Conservation (phyloP, 1,140 invertebrate species). For the Dendrolimus punctatus region DNA sequence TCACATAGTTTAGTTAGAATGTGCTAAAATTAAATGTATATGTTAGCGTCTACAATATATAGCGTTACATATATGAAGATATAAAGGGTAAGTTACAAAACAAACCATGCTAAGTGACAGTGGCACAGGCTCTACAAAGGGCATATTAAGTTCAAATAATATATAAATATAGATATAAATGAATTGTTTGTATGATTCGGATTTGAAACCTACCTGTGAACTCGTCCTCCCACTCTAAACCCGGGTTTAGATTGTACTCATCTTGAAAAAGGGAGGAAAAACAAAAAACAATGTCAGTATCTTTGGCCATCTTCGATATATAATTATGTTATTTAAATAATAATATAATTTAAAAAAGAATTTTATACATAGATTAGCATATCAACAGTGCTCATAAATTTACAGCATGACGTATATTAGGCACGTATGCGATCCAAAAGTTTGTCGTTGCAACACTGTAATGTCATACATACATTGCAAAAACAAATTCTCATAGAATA, state of each 20-base stretch:
- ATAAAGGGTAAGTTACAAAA: conserved; percentile 40
- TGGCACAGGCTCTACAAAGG: conserved; percentile 65
- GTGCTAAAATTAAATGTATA: conserved; percentile 47
- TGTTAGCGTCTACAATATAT: conserved; percentile 59
- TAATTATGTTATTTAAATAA: conserved; percentile 31
- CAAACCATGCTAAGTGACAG: conserved; percentile 61
- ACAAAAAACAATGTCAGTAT: conserved; percentile 75
- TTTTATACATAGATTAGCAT: conserved; percentile 59
- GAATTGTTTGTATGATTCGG: conserved; percentile 51
- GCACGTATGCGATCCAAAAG: neutral
- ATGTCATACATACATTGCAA: neutral
- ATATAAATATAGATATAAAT: too few relatives aligned
- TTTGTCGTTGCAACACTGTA: neutral
- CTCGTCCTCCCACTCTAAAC: conserved; percentile 99
- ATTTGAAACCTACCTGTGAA: conserved; percentile 95
- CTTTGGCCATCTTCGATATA: conserved; percentile 52
- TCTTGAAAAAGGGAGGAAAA: conserved; percentile 91
- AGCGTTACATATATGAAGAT: conserved; percentile 59
- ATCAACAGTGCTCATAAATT: conserved; percentile 55
- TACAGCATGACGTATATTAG: conserved; percentile 52
- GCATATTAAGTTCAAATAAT: conserved; percentile 56
- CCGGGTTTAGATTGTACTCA: conserved; percentile 98
- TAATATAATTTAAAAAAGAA: conserved; percentile 20
- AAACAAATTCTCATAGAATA: conserved; percentile 16
- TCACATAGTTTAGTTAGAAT: conserved; percentile 6